A percentile compares a stretch with the other conserved stretches of the same genome.
phyloP scores from a whole-genome alignment of 1,140 invertebrate species.

The Leptonema lineaticorne region DNA sequence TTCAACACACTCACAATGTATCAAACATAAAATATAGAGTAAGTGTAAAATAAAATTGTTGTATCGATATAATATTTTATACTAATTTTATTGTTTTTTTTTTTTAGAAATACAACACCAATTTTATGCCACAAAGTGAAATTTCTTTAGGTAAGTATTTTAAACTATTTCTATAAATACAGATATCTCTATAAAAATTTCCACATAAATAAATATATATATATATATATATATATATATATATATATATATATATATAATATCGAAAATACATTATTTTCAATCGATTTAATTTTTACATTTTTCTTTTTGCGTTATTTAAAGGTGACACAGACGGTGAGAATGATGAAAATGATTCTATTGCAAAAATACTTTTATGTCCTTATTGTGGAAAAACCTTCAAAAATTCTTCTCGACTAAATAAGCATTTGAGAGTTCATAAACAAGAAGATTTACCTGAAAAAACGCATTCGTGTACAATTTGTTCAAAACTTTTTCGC shows the following conservation, averaged over 20 bases:
- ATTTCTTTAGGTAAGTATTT: too few species aligned
- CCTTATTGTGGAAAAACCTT: slow-evolving; percentile 21
- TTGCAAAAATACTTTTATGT: slow-evolving; percentile 13
- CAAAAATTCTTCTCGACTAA: not conserved
- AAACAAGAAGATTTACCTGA: not conserved
- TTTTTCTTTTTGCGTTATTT: too few species aligned
- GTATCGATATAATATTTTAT: not conserved
- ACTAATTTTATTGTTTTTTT: not conserved
- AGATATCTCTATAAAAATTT: too few species aligned
- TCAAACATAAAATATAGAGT: not conserved
- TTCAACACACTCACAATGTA: not conserved
- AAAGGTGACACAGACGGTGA: not conserved
- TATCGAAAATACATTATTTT: too few species aligned
- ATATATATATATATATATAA: too few species aligned
- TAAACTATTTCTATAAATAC: too few species aligned
- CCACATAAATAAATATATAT: too few species aligned
- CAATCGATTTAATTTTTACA: too few species aligned
- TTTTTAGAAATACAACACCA: not conserved
- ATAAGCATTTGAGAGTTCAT: not conserved
- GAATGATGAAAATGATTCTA: not conserved
- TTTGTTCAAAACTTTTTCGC: not conserved
- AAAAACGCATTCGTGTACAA: not conserved
- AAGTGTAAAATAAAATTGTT: too few species aligned
- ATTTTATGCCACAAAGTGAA: too few species aligned
- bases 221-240: too few species aligned